phyloP scores from a whole-genome alignment of 2,888 invertebrate species.

The Cremastinae sp. region DNA sequence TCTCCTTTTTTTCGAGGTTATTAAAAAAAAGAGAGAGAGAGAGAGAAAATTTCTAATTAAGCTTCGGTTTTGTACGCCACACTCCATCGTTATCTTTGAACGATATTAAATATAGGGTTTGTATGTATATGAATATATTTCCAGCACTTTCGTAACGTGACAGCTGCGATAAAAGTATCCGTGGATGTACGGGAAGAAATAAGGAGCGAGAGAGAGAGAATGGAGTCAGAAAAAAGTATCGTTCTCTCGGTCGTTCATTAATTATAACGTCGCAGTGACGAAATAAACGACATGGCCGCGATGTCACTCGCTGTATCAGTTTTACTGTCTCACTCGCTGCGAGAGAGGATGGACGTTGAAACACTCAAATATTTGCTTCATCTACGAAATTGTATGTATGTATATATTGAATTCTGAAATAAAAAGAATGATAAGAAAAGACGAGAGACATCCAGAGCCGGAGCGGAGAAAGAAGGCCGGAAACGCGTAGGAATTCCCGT shows the following conservation, averaged over 20 bases:
- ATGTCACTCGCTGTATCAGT: conserved; percentile 38
- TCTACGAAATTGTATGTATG: too few species aligned
- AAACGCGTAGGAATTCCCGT: too few species aligned
- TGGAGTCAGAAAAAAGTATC: conserved; percentile 41
- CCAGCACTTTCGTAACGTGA: conserved; percentile 24
- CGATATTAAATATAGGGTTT: conserved; percentile 22
- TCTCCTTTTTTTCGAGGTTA: conserved; percentile 34
- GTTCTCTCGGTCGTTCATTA: conserved; percentile 57
- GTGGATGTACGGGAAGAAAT: too few species aligned
- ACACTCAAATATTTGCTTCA: neutral
- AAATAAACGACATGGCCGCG: conserved; percentile 20
- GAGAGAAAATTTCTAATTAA: conserved; percentile 66
- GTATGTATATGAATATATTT: neutral
- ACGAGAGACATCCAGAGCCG: too few species aligned
- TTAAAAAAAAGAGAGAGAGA: conserved; percentile 53
- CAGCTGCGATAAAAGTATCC: conserved; percentile 61
- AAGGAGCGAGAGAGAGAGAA: conserved; percentile 35
- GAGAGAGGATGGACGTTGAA: conserved; percentile 17
- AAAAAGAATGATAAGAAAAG: too few species aligned
- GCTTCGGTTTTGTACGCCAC: conserved; percentile 50
- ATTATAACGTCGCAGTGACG: conserved; percentile 44
- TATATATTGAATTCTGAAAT: too few species aligned
- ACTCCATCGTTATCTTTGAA: conserved; percentile 50
- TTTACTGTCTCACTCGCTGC: conserved; percentile 5
- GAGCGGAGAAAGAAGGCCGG: too few species aligned